Conservation (phyloP, 2,113 vertebrate species). For the Gavia stellata region DNA sequence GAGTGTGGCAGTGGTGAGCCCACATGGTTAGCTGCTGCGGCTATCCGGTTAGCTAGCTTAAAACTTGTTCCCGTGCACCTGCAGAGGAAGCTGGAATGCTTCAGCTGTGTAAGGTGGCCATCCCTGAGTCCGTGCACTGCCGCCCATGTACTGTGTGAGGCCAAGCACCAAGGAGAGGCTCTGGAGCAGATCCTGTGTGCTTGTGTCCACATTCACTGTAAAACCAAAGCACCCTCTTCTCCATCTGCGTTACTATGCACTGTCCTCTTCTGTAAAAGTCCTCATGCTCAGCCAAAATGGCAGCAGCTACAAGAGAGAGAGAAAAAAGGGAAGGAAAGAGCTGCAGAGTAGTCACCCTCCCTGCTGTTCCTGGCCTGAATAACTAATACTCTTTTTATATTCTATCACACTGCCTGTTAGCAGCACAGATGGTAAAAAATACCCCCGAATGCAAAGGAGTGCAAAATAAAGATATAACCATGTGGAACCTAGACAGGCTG, state of each 20-base stretch:
- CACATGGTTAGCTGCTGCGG: rapidly evolving
- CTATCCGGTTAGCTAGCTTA: rapidly evolving
- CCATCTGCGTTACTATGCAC: neutral
- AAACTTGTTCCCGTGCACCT: rapidly evolving
- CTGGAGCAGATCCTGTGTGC: rapidly evolving
- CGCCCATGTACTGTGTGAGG: rapidly evolving
- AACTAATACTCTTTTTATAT: constrained; percentile 36
- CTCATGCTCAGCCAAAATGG: neutral
- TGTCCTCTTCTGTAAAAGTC: neutral
- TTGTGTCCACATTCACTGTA: too few species aligned
- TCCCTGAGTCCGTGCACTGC: neutral
- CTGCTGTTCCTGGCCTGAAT: neutral
- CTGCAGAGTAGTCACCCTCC: neutral
- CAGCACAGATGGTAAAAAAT: constrained; percentile 56
- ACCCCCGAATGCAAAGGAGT: neutral
- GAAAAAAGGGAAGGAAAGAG: neutral
- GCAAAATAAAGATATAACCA: constrained; percentile 35
- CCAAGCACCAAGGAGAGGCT: rapidly evolving
- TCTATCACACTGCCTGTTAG: constrained; percentile 19
- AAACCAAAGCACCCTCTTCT: neutral
- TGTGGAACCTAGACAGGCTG: constrained; percentile 36
- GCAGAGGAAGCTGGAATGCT: rapidly evolving
- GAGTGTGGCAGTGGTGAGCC: neutral
- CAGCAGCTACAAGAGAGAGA: neutral
- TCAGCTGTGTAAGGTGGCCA: too few species aligned